Conservation (phyloP, 2,797 vertebrate genomes). For the Pseudocheirus occidentalis region DNA sequence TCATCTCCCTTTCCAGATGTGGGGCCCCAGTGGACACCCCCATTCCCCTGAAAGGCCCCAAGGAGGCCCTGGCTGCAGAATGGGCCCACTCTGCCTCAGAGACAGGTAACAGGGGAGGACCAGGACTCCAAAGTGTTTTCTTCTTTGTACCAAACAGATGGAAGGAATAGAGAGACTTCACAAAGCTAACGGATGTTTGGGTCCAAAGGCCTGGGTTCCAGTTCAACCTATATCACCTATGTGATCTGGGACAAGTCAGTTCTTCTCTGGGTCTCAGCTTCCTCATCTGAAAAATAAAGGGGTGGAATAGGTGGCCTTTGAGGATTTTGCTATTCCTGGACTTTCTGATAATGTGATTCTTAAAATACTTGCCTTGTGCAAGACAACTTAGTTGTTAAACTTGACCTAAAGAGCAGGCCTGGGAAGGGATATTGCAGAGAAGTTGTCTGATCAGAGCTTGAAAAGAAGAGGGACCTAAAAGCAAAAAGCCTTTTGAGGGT, state of each 20-base stretch:
- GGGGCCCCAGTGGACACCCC: conserved; percentile 22
- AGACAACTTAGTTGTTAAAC: neutral
- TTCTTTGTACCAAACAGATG: neutral
- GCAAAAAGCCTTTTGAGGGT: neutral
- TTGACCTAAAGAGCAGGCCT: neutral
- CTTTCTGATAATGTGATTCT: neutral
- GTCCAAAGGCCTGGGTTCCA: neutral
- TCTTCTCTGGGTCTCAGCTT: neutral
- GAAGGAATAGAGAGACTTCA: neutral
- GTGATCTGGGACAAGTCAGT: neutral
- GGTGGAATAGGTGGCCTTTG: neutral
- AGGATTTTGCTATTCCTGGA: neutral
- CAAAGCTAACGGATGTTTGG: neutral
- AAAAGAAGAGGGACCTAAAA: neutral
- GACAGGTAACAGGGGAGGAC: conserved; percentile 66
- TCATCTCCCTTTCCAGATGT: conserved; percentile 68
- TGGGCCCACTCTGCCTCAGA: conserved; percentile 2
- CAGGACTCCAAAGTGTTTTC: neutral
- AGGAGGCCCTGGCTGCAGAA: neutral
- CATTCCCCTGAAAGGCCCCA: conserved; percentile 30
- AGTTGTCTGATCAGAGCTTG: neutral
- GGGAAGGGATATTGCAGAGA: neutral
- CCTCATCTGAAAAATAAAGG: neutral
- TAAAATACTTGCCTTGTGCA: neutral
- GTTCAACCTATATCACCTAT: neutral